Percentiles rank a stretch among this genome's conserved stretches.
Evolutionary conservation across 2,797 vertebrate genomes (phyloP).

Genomic region (Sphenodon punctatus): DNA sequence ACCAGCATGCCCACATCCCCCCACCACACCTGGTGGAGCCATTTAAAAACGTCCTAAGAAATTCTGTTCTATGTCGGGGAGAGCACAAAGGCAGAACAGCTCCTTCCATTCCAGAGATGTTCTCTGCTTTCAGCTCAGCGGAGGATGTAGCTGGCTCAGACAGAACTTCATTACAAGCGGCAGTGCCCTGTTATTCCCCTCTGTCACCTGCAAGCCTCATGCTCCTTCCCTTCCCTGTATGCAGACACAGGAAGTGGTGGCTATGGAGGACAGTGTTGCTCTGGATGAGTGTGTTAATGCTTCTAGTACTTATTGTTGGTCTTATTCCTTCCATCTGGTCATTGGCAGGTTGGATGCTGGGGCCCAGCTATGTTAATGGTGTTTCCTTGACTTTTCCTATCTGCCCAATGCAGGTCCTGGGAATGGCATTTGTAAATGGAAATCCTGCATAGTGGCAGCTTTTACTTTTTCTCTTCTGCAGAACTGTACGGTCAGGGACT

Average conservation of each 20-base stretch:
- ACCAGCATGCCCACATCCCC: no score
- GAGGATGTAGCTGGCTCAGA: neutral
- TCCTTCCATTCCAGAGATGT: neutral
- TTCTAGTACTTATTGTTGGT: conserved; percentile 37
- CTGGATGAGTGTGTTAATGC: conserved; percentile 53
- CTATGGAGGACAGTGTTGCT: conserved; percentile 61
- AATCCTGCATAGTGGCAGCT: conserved; percentile 25
- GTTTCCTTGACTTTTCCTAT: conserved; percentile 44
- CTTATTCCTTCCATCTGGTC: conserved; percentile 40
- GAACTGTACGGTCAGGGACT: conserved; percentile 15
- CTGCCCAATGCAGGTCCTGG: conserved; percentile 35
- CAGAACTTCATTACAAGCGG: conserved; percentile 36
- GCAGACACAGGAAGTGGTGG: conserved; percentile 66
- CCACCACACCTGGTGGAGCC: no score
- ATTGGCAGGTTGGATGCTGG: conserved; percentile 28
- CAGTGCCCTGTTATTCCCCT: conserved; percentile 29
- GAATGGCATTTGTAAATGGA: conserved; percentile 31
- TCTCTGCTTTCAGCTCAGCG: conserved; percentile 11
- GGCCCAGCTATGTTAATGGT: neutral
- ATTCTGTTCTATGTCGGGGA: neutral
- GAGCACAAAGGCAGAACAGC: neutral
- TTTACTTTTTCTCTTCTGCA: conserved; percentile 7
- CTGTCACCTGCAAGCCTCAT: conserved; percentile 50
- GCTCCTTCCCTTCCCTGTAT: conserved; percentile 63
- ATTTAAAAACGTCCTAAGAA: no score